Percentiles rank a stretch among this genome's conserved stretches.
These are phyloP conservation scores for Donacobius atricapilla DNA, from an alignment of 2,113 vertebrate species.

Conservation along the genomic window DNA sequence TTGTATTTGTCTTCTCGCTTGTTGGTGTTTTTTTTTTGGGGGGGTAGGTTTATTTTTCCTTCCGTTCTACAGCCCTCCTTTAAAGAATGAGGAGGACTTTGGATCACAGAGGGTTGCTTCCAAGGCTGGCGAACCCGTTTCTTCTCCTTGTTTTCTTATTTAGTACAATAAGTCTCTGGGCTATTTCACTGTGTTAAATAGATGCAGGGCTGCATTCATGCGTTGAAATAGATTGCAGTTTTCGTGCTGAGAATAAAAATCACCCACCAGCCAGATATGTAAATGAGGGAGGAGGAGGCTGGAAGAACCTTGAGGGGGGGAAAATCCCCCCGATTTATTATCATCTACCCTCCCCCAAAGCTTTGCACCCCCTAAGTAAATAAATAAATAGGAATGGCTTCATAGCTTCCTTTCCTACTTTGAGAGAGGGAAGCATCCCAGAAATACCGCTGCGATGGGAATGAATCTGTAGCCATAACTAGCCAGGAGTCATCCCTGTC, in stretches of 20 bases:
- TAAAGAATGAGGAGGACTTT: slow-evolving; percentile 9
- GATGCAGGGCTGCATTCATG: slow-evolving; percentile 66
- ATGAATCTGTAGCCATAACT: background rate
- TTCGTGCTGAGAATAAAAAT: slow-evolving; percentile 70
- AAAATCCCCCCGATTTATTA: background rate
- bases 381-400: background rate
- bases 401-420: background rate
- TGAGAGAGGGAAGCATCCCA: background rate
- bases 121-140: background rate
- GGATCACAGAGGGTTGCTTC: background rate
- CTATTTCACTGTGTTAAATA: slow-evolving; percentile 32
- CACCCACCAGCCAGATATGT: slow-evolving; percentile 39
- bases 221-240: slow-evolving; percentile 70
- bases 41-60: background rate
- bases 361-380: background rate
- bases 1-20: background rate
- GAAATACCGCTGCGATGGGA: background rate
- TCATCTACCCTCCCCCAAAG: background rate
- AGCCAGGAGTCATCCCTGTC: slow-evolving; percentile 26
- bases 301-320: background rate
- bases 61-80: background rate
- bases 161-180: slow-evolving; percentile 8
- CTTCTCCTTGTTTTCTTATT: slow-evolving; percentile 28
- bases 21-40: background rate
- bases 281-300: slow-evolving; percentile 39